These are phyloP conservation scores for Holothuria scabra DNA, from an alignment of 53 echinoderm and acorn worm species.

Conservation along the genomic window DNA sequence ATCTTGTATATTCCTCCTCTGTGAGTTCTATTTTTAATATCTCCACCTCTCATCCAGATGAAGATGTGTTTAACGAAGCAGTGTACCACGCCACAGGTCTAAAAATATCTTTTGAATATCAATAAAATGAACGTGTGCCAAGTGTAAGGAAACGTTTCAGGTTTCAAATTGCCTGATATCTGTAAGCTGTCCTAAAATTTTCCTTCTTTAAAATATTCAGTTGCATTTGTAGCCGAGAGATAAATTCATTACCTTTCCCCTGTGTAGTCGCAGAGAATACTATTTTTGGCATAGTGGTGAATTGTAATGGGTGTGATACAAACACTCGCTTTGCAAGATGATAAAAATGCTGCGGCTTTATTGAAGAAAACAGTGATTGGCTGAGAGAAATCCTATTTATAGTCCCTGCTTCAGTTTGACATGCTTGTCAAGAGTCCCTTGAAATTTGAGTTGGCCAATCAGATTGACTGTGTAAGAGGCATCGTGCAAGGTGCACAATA, in stretches of 20 bases:
- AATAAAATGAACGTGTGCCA: slow-evolving; percentile 35
- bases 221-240: slow-evolving; percentile 19
- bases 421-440: too few species aligned
- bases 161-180: slow-evolving; percentile 42
- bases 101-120: slow-evolving; percentile 33
- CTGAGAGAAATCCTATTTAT: too few species aligned
- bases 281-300: slow-evolving; percentile 33
- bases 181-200: slow-evolving; percentile 4
- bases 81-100: background rate
- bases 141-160: slow-evolving; percentile 29
- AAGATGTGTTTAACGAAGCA: slow-evolving; percentile 19
- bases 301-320: slow-evolving; percentile 38
- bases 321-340: slow-evolving; percentile 38
- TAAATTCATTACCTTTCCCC: slow-evolving; percentile 36
- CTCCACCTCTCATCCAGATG: background rate
- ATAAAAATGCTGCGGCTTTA: slow-evolving; percentile 24
- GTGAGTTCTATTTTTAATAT: slow-evolving; percentile 1
- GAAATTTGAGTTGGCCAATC: too few species aligned
- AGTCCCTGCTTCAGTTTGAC: too few species aligned
- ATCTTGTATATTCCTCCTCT: too few species aligned
- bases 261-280: background rate
- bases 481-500: too few species aligned
- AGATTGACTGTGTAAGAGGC: too few species aligned
- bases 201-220: slow-evolving; percentile 22
- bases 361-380: too few species aligned